Conservation (phyloP, 2,888 invertebrate genomes). For the Drosophila borealis region DNA sequence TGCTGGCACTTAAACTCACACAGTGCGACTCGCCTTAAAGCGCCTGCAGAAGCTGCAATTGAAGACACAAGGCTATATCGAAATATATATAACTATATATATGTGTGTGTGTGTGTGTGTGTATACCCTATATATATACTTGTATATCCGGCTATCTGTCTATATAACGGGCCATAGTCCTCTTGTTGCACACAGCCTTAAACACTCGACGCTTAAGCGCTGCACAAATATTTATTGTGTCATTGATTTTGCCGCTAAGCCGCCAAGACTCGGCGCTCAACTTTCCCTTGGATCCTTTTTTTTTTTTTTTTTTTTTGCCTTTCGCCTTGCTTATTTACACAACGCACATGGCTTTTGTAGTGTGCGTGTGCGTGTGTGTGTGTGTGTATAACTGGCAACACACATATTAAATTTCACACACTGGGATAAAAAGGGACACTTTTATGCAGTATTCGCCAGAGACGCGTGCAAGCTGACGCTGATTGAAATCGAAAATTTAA, state of each 20-base stretch:
- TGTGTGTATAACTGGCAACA: conserved; percentile 47
- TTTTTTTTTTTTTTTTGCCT: conserved; percentile 24
- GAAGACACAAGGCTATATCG: conserved; percentile 11
- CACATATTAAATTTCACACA: conserved; percentile 76
- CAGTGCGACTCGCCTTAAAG: conserved; percentile 37
- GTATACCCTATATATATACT: conserved; percentile 13
- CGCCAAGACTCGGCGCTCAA: conserved; percentile 64
- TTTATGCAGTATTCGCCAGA: conserved; percentile 31
- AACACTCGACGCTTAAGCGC: conserved; percentile 74
- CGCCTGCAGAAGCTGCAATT: conserved; percentile 22
- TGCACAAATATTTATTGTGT: conserved; percentile 80
- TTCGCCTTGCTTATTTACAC: conserved; percentile 49
- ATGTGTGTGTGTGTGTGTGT: conserved; percentile 14
- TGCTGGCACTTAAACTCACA: conserved; percentile 44
- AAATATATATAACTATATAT: conserved; percentile 6
- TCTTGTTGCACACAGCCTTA: conserved; percentile 65
- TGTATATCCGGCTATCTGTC: conserved; percentile 20
- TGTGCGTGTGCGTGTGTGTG: conserved; percentile 9
- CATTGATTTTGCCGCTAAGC: conserved; percentile 80
- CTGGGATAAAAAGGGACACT: conserved; percentile 39
- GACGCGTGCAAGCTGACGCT: conserved; percentile 45
- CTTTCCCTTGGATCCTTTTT: conserved; percentile 42
- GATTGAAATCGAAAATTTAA: conserved; percentile 51
- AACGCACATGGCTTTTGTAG: conserved; percentile 43
- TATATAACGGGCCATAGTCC: conserved; percentile 31